phyloP scores from a whole-genome alignment of 2,113 vertebrate genomes.

The human region DNA sequence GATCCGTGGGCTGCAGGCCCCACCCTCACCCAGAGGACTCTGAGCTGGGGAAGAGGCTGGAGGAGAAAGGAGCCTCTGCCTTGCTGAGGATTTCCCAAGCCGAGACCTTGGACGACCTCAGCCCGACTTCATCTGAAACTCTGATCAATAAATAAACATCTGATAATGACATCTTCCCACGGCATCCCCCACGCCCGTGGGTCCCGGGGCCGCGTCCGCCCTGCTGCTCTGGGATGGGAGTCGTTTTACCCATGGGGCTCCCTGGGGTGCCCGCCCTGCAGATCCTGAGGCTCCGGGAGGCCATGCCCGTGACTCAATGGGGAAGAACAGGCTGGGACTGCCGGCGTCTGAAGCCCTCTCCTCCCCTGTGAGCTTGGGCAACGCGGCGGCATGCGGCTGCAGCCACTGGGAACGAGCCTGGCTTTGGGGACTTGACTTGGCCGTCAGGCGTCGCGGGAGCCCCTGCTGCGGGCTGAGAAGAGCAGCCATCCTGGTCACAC shows the following conservation, averaged over 20 bases:
- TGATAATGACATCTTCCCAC: rapidly evolving
- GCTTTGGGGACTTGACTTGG: not conserved
- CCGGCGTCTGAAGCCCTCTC: not conserved
- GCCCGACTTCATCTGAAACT: rapidly evolving
- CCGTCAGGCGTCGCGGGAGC: too few relatives aligned
- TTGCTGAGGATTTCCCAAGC: not conserved
- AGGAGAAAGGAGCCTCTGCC: not conserved
- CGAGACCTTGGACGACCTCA: not conserved
- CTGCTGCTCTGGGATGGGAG: not conserved
- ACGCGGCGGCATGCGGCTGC: rapidly evolving
- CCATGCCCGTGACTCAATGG: not conserved
- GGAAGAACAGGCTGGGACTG: not conserved
- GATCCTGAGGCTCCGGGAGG: rapidly evolving
- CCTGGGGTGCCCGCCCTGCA: rapidly evolving
- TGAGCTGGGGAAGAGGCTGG: not conserved
- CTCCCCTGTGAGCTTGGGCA: too few relatives aligned
- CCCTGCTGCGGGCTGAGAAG: too few relatives aligned
- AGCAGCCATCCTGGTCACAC: too few relatives aligned
- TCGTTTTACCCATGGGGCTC: not conserved
- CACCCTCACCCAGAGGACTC: not conserved
- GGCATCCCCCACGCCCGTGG: rapidly evolving
- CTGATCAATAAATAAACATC: not conserved
- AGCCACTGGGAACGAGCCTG: not conserved
- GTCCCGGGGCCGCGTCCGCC: not conserved
- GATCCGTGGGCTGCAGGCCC: too few relatives aligned